Evolutionary conservation across 2,888 invertebrate genomes (phyloP), one percentile per base, ranked within the genome.

Genomic region (Miltochrista miniata): DNA sequence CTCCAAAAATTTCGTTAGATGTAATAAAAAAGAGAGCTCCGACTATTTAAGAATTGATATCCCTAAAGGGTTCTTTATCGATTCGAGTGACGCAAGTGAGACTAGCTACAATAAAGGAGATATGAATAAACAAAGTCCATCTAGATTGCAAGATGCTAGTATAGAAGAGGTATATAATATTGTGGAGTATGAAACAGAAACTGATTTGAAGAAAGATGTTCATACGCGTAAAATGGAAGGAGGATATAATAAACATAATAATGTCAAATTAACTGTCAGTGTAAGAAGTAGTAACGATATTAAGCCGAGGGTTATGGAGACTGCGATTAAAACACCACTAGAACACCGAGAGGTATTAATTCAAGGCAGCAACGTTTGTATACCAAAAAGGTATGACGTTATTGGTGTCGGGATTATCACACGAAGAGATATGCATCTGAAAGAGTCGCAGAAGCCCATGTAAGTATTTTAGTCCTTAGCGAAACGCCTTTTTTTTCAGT

Each of bases 151-250:
- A 24, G 18, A 24, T 24, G 5, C 18, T 24, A 88, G 87, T 53
- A 82, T 86, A 48, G 88, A 90, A 64, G 70, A 83, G 65, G 85
- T 88, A 7, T 87, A 73, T 46, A 87, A 88, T 57, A 79, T 90
- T 39, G 77, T 87, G 2, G 87, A 90, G 56, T 89, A 90, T 54
- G 87, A 87, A 64, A 75, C 76, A 1, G 68, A 49, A n/a, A 67
- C 74, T 4, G 76, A 78, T 45, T 67, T 74, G 0, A 72, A 69
- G 48, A 61, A 67, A 29, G 59, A 61, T 29, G 56, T 14, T 12
- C 64, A 38, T 40, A 45, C 30, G 29, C 34, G 14, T 45, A 39
- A 34, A 39, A 58, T 66, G 10, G 64, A 72, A 18, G 72, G 58
- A 30, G 74, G 70, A 10, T 71, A 81, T 54, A 54, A 68, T 40